Conservation (phyloP, 2,888 invertebrate genomes). For the Sesia apiformis region DNA sequence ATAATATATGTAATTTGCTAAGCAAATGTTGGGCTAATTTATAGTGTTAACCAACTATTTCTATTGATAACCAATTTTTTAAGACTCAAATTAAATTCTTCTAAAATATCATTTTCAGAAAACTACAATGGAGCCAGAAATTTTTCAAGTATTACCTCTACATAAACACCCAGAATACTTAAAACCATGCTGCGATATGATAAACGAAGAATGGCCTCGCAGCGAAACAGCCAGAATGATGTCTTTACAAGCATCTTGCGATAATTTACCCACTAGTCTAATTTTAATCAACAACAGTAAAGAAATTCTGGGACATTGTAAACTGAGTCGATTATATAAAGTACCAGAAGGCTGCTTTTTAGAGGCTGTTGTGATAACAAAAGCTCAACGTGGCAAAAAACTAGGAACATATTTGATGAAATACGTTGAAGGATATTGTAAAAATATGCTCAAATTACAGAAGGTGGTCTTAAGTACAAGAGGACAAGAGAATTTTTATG, state of each 20-base stretch:
- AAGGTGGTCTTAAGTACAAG: constrained; percentile 81
- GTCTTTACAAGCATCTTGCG: constrained; percentile 82
- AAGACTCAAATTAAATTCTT: neutral
- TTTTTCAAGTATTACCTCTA: constrained; percentile 76
- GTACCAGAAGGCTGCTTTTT: constrained; percentile 83
- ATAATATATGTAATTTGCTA: too few relatives aligned
- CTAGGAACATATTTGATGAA: constrained; percentile 84
- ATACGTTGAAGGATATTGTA: constrained; percentile 83
- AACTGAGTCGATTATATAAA: constrained; percentile 82
- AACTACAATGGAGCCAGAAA: constrained; percentile 34
- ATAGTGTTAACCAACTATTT: too few relatives aligned
- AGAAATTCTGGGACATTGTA: constrained; percentile 84
- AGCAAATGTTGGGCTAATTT: too few relatives aligned
- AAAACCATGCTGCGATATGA: constrained; percentile 81
- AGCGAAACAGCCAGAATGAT: constrained; percentile 86
- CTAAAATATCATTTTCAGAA: neutral
- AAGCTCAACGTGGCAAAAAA: constrained; percentile 81
- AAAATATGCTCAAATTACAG: constrained; percentile 73
- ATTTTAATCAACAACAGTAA: constrained; percentile 75
- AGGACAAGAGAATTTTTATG: constrained; percentile 84
- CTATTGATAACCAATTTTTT: too few relatives aligned
- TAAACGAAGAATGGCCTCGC: constrained; percentile 92
- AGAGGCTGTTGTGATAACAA: constrained; percentile 87
- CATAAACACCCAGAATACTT: constrained; percentile 83
- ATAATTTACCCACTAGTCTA: constrained; percentile 81